Percentiles rank a stretch among this genome's conserved stretches.
Evolutionary conservation across 2,113 vertebrate species (phyloP).

Genomic region (Grammomys dolichurus): DNA sequence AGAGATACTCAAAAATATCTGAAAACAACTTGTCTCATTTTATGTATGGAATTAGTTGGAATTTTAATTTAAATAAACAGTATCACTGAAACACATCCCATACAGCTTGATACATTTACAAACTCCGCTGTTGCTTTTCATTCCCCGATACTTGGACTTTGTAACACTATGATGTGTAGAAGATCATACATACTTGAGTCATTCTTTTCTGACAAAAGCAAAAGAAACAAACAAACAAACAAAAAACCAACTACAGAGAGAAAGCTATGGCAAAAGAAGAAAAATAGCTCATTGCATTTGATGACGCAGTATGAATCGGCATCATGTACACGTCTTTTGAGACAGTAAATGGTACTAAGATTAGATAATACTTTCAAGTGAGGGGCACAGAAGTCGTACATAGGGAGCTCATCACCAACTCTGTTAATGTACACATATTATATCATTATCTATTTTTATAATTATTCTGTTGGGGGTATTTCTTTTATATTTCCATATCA

Average conservation of each 20-base stretch:
- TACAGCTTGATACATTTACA: neutral
- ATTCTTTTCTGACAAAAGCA: neutral
- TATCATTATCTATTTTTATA: neutral
- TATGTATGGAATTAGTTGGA: neutral
- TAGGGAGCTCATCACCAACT: too few relatives aligned
- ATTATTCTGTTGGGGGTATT: neutral
- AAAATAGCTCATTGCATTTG: neutral
- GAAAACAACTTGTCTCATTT: neutral
- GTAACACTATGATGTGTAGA: neutral
- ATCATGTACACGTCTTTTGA: constrained; percentile 8
- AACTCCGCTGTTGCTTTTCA: neutral
- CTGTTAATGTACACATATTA: neutral
- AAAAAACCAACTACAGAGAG: neutral
- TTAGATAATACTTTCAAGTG: neutral
- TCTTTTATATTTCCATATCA: neutral
- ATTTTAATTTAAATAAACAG: constrained; percentile 26
- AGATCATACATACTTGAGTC: neutral
- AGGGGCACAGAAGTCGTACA: neutral
- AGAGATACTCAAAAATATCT: neutral
- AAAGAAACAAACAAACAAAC: neutral
- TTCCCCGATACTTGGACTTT: neutral
- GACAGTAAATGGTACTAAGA: neutral
- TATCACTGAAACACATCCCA: constrained; percentile 14
- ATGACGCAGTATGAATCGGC: neutral
- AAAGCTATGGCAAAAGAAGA: neutral